phyloP scores from a whole-genome alignment of 2,888 invertebrate species.

The Thecocarcelia acutangulata region DNA sequence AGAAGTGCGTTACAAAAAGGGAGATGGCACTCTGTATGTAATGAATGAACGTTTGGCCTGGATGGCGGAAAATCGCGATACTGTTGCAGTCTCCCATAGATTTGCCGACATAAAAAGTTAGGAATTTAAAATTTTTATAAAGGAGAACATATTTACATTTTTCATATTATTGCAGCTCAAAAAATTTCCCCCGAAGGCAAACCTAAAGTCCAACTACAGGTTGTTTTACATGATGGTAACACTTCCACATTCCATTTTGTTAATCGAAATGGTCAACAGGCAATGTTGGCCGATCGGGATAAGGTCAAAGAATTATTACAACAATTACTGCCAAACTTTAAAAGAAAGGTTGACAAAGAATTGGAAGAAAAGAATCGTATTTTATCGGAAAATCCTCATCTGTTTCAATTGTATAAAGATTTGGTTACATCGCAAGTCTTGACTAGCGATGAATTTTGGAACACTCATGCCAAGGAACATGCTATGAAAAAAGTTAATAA shows the following conservation, averaged over 20 bases:
- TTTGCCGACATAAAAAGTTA: constrained; percentile 98
- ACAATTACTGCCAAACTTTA: constrained; percentile 95
- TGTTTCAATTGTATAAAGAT: constrained; percentile 97
- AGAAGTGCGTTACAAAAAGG: constrained; percentile 96
- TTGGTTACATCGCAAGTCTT: constrained; percentile 97
- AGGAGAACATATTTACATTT: too few species aligned
- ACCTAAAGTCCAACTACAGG: constrained; percentile 98
- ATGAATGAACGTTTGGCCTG: constrained; percentile 98
- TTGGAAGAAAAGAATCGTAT: constrained; percentile 95
- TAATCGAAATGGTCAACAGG: constrained; percentile 90
- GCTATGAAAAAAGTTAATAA: constrained; percentile 87
- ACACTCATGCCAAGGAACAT: constrained; percentile 91
- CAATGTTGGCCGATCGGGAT: constrained; percentile 94
- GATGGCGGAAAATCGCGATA: constrained; percentile 96
- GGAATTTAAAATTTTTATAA: neutral
- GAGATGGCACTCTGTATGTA: constrained; percentile 95
- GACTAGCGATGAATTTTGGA: constrained; percentile 99
- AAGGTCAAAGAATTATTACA: constrained; percentile 95
- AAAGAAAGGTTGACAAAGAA: constrained; percentile 94
- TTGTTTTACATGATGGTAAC: constrained; percentile 95
- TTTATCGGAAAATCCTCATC: constrained; percentile 92
- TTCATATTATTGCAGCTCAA: constrained; percentile 85
- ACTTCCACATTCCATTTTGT: constrained; percentile 99
- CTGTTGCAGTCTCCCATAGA: constrained; percentile 94
- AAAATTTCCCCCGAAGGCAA: constrained; percentile 98